phyloP scores from a whole-genome alignment of 2,888 invertebrate genomes.

The Acronicta leporina region DNA sequence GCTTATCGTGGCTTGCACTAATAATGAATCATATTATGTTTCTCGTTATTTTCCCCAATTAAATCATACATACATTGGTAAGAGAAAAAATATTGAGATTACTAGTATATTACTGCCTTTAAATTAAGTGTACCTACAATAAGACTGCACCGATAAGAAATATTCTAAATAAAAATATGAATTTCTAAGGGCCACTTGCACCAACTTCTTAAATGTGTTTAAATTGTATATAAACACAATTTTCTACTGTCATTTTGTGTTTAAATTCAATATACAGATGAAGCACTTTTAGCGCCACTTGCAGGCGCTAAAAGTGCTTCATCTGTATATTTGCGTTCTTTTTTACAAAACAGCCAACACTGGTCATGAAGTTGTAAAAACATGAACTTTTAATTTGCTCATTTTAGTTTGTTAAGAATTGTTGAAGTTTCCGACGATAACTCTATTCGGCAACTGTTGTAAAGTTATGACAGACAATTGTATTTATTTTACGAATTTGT shows the following conservation, averaged over 20 bases:
- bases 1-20: not conserved
- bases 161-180: slow-evolving; percentile 28
- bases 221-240: too few relatives aligned
- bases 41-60: slow-evolving; percentile 1
- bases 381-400: slow-evolving; percentile 35
- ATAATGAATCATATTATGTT: not conserved
- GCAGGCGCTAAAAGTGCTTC: not conserved
- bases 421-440: slow-evolving; percentile 40
- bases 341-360: slow-evolving; percentile 9
- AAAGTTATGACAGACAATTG: slow-evolving; percentile 48
- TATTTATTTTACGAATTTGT: slow-evolving; percentile 59
- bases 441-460: slow-evolving; percentile 47
- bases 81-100: slow-evolving; percentile 32
- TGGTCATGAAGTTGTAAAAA: slow-evolving; percentile 18
- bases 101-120: slow-evolving; percentile 38
- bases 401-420: slow-evolving; percentile 41
- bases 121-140: slow-evolving; percentile 43
- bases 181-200: too few relatives aligned
- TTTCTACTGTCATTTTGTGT: too few relatives aligned
- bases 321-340: slow-evolving; percentile 14
- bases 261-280: too few relatives aligned
- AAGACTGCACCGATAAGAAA: slow-evolving; percentile 52
- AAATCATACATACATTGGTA: slow-evolving; percentile 12
- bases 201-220: too few relatives aligned
- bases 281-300: too few relatives aligned